Conservation (phyloP, 23 tunicate species). For the Diplosoma virens region DNA sequence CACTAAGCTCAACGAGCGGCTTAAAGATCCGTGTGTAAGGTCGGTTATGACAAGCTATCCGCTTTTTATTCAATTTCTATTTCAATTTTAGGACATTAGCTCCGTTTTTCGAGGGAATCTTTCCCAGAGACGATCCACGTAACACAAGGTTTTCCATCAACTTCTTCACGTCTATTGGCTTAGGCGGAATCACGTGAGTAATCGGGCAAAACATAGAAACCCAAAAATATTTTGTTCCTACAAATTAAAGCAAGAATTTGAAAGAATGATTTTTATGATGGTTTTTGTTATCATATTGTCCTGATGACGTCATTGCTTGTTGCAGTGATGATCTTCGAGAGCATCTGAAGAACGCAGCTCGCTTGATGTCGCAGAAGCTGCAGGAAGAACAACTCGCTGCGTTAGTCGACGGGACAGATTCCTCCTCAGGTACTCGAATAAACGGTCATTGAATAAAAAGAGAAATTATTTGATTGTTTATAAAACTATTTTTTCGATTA, state of each 20-base stretch:
- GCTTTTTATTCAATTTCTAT: background rate
- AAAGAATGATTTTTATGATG: too few relatives aligned
- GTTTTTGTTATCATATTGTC: too few relatives aligned
- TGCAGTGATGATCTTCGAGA: conserved; percentile 79
- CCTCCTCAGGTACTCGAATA: background rate
- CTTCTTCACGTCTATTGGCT: conserved; percentile 90
- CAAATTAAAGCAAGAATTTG: too few relatives aligned
- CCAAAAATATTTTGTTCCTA: too few relatives aligned
- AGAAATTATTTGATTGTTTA: too few relatives aligned
- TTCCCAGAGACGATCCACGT: conserved; percentile 86
- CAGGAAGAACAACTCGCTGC: conserved; percentile 79
- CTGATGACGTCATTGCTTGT: background rate
- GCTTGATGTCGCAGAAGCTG: conserved; percentile 47
- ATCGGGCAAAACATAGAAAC: too few relatives aligned
- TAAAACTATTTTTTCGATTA: too few relatives aligned
- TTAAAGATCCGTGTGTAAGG: conserved; percentile 65
- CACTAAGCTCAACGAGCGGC: conserved; percentile 67
- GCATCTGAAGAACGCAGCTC: conserved; percentile 53
- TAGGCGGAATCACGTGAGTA: conserved; percentile 93
- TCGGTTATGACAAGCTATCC: background rate
- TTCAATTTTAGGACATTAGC: conserved; percentile 63
- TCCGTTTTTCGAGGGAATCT: conserved; percentile 87
- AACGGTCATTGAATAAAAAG: background rate
- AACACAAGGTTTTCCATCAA: conserved; percentile 95
- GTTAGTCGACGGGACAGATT: conserved; percentile 11